Percentiles rank a stretch among this genome's conserved stretches.
These are phyloP conservation scores for Linepithema humile DNA, from an alignment of 1,140 invertebrate genomes.

Conservation along the genomic window DNA sequence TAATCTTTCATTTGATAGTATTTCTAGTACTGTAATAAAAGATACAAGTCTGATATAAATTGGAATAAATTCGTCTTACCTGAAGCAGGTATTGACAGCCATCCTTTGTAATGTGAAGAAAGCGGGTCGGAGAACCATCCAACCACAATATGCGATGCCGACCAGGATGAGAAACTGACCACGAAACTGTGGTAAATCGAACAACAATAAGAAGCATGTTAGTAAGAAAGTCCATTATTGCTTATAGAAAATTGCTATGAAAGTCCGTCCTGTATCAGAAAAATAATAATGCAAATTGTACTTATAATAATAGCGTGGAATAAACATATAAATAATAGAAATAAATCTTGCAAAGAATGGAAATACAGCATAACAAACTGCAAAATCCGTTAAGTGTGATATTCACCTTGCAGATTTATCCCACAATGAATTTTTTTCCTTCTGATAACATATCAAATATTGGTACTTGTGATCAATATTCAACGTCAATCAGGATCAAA, in stretches of 20 bases:
- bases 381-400: neutral
- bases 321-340: neutral
- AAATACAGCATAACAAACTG: neutral
- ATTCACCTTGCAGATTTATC: neutral
- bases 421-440: neutral
- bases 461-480: neutral
- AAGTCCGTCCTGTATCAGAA: neutral
- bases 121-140: slow-evolving; percentile 17
- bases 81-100: neutral
- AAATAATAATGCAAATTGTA: neutral
- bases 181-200: slow-evolving; percentile 53
- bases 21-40: no score
- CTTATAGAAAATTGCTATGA: neutral
- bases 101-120: slow-evolving; percentile 40
- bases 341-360: neutral
- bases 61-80: neutral
- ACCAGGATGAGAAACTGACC: slow-evolving; percentile 21
- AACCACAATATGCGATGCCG: slow-evolving; percentile 27
- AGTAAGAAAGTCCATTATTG: neutral
- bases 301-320: neutral
- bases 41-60: no score
- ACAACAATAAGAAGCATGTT: slow-evolving; percentile 1
- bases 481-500: neutral
- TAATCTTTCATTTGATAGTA: neutral
- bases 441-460: neutral